These are phyloP conservation scores for Scaptodrosophila latifasciaeformis DNA, from an alignment of 2,888 invertebrate species.

Conservation along the genomic window DNA sequence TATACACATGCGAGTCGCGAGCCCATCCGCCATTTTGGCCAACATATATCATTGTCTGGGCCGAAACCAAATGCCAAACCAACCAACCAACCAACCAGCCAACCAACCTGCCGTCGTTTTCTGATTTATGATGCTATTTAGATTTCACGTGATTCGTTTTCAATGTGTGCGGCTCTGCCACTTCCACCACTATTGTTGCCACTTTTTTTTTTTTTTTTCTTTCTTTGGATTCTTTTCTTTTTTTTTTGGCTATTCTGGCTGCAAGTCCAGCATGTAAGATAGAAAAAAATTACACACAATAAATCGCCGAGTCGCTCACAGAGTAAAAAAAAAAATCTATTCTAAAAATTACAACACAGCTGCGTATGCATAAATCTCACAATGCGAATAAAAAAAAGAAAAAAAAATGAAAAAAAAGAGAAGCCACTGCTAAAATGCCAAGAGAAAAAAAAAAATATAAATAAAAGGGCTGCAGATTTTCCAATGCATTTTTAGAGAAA, in stretches of 20 bases:
- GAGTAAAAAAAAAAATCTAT: constrained; percentile 25
- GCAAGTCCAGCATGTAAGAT: too few relatives aligned
- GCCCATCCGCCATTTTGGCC: constrained; percentile 47
- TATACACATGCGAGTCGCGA: constrained; percentile 57
- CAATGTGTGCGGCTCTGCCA: constrained; percentile 51
- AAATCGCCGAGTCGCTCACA: constrained; percentile 40
- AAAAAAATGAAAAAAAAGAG: constrained; percentile 34
- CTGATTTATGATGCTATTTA: constrained; percentile 70
- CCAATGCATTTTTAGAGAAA: constrained; percentile 2
- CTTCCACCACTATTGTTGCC: too few relatives aligned
- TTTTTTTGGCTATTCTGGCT: too few relatives aligned
- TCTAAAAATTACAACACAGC: constrained; percentile 66
- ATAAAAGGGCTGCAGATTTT: neutral
- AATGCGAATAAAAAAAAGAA: constrained; percentile 7
- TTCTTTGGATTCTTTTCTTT: too few relatives aligned
- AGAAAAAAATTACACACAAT: constrained; percentile 56
- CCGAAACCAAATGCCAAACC: constrained; percentile 26
- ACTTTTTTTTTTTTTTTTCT: too few relatives aligned
- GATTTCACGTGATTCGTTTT: constrained; percentile 69
- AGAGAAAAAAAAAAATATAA: constrained; percentile 2
- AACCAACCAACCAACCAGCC: constrained; percentile 35
- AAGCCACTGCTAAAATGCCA: constrained; percentile 10
- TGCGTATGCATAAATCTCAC: constrained; percentile 63
- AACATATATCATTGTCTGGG: constrained; percentile 65
- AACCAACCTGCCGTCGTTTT: constrained; percentile 66